Conservation (phyloP, 2,888 invertebrate genomes). For the Ormia ochracea region DNA sequence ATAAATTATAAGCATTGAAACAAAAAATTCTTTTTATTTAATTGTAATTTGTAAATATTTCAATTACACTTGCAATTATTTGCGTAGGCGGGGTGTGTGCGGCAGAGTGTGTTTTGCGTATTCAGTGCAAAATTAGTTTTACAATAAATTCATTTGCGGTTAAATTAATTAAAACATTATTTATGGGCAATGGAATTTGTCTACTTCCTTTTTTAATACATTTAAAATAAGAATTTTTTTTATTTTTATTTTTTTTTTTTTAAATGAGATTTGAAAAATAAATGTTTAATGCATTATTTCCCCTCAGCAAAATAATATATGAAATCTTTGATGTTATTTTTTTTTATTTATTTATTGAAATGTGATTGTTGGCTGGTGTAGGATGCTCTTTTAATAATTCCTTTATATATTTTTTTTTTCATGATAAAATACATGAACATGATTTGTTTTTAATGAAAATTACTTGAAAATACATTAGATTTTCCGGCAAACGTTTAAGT, state of each 20-base stretch:
- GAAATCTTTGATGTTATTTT: slow-evolving; percentile 46
- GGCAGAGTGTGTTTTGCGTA: neutral
- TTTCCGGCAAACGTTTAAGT: slow-evolving; percentile 51
- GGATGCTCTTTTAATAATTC: neutral
- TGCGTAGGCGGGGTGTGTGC: neutral
- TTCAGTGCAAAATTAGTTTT: slow-evolving; percentile 50
- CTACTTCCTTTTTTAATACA: slow-evolving; percentile 7
- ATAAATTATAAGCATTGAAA: slow-evolving; percentile 17
- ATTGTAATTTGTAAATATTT: slow-evolving; percentile 31
- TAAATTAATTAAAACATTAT: slow-evolving; percentile 62
- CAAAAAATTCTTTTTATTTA: slow-evolving; percentile 31
- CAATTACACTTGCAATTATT: neutral
- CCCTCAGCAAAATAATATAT: slow-evolving; percentile 7
- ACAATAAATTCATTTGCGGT: slow-evolving; percentile 57
- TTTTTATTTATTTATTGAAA: too few relatives aligned
- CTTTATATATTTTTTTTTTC: neutral
- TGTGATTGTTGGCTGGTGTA: neutral
- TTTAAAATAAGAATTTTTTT: too few relatives aligned
- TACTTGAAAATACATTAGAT: slow-evolving; percentile 53
- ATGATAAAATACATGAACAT: neutral
- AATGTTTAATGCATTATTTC: slow-evolving; percentile 41
- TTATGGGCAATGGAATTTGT: slow-evolving; percentile 14
- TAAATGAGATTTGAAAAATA: neutral
- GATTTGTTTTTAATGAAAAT: slow-evolving; percentile 38
- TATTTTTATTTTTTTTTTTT: neutral